Conservation (phyloP, 2,888 invertebrate genomes). For the Melieria crassipennis region DNA sequence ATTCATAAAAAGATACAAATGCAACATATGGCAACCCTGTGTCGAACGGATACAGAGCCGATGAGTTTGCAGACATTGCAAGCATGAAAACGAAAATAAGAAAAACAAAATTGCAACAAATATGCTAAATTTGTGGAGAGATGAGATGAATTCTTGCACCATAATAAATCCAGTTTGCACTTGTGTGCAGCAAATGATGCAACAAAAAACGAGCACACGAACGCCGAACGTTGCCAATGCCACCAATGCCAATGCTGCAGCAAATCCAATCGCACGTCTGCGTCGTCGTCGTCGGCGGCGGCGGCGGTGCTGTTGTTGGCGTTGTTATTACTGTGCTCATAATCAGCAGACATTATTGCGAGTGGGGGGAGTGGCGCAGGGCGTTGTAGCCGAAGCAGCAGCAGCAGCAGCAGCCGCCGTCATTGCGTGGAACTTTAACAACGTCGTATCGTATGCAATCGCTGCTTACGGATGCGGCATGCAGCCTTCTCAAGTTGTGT, state of each 20-base stretch:
- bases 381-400: background rate
- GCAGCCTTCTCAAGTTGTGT: background rate
- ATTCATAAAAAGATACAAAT: too few species aligned
- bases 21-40: too few species aligned
- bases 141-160: conserved; percentile 21
- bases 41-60: too few species aligned
- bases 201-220: conserved; percentile 20
- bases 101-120: conserved; percentile 43
- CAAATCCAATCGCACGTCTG: background rate
- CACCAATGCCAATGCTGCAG: background rate
- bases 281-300: background rate
- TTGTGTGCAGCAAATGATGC: conserved; percentile 40
- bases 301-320: background rate
- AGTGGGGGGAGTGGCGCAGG: background rate
- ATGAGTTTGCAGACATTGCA: too few species aligned
- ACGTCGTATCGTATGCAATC: background rate
- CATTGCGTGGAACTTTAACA: background rate
- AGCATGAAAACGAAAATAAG: background rate
- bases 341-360: conserved; percentile 11
- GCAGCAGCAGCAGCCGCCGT: background rate
- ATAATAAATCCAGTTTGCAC: conserved; percentile 17
- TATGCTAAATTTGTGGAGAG: conserved; percentile 40
- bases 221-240: background rate
- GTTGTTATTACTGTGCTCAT: conserved; percentile 14
- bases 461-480: background rate